Conservation (phyloP, 2,888 invertebrate species). For the Bursaphelenchus okinawaensis region DNA sequence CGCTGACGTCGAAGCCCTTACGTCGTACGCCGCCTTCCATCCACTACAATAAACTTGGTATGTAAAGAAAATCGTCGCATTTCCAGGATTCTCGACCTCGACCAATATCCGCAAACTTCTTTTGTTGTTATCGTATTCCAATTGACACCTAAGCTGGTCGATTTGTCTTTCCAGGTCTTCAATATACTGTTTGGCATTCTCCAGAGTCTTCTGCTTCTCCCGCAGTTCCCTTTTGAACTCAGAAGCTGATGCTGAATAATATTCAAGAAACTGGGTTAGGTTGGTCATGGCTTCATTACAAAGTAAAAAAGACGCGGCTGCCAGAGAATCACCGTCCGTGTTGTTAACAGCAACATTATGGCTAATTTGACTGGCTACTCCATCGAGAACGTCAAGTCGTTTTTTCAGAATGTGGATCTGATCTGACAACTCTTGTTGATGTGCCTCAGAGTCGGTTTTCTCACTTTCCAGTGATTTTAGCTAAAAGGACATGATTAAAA, state of each 20-base stretch:
- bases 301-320: constrained; percentile 32
- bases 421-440: constrained; percentile 37
- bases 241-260: constrained; percentile 47
- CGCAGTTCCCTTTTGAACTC: constrained; percentile 45
- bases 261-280: constrained; percentile 48
- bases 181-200: constrained; percentile 43
- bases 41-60: constrained; percentile 57
- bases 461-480: constrained; percentile 26
- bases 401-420: constrained; percentile 48
- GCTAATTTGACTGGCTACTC: constrained; percentile 54
- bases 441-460: constrained; percentile 33
- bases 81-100: constrained; percentile 10
- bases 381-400: constrained; percentile 56
- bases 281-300: constrained; percentile 49
- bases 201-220: constrained; percentile 36
- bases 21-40: constrained; percentile 60
- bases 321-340: constrained; percentile 13
- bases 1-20: constrained; percentile 56
- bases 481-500: constrained; percentile 5
- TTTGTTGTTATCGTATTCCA: constrained; percentile 52
- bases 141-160: constrained; percentile 46
- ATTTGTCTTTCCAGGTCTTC: constrained; percentile 44
- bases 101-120: constrained; percentile 2
- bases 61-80: constrained; percentile 21
- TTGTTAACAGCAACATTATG: constrained; percentile 27